Percentiles rank a stretch among this genome's conserved stretches.
Conservation (phyloP, 2,113 vertebrate species). For the Bagarius yarrelli region DNA sequence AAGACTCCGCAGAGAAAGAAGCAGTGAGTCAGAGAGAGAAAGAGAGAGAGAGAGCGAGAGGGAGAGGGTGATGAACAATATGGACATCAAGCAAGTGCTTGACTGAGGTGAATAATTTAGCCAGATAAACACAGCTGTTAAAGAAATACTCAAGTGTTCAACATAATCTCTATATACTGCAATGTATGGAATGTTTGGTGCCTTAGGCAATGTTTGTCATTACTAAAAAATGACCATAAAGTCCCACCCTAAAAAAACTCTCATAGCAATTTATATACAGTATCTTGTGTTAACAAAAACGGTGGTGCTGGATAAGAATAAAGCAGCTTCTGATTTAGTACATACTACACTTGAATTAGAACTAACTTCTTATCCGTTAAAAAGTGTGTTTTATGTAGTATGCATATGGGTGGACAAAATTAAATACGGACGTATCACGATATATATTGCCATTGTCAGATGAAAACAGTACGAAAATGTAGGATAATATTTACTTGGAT, state of each 20-base stretch:
- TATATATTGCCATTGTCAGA: too few species aligned
- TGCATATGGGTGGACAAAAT: too few species aligned
- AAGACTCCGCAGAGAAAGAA: conserved; percentile 60
- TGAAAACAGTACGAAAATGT: too few species aligned
- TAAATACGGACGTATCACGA: too few species aligned
- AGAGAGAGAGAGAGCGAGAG: background rate
- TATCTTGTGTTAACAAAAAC: background rate
- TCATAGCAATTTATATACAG: background rate
- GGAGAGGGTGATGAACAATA: background rate
- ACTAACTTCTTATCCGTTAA: too few species aligned
- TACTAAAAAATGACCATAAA: background rate
- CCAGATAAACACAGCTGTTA: background rate
- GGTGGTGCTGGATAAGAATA: too few species aligned
- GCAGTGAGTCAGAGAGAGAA: background rate
- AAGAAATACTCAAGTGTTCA: background rate
- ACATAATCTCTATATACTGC: background rate
- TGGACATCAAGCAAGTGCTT: background rate
- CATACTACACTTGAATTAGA: too few species aligned
- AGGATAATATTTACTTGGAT: too few species aligned
- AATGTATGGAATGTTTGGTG: background rate
- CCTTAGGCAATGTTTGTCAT: background rate
- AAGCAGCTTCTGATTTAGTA: too few species aligned
- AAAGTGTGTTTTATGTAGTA: too few species aligned
- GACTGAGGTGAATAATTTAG: background rate
- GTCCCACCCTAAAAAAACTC: background rate